Evolutionary conservation across 2,888 invertebrate genomes (phyloP), one percentile per base, ranked within the genome.

Genomic region (Drosophila mettleri): DNA sequence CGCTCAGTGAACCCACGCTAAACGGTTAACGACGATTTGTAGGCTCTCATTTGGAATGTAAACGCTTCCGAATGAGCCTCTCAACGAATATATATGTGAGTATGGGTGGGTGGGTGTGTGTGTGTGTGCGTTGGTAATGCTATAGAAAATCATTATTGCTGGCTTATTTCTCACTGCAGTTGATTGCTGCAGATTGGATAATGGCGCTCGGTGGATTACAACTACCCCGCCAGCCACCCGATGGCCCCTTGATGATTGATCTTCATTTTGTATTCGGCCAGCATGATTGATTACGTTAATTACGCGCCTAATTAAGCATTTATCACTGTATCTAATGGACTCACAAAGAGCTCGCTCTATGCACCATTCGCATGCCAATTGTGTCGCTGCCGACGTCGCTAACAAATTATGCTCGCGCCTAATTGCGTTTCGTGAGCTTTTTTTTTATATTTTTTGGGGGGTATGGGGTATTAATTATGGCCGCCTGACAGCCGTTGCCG

Each of bases 211-310:
- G 38, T 61, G 18, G 39, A 34, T 8, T 10, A 36, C 6, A 16
- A 8, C 22, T 16, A 16, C 27, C 9, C 20, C 53, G 10, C 24
- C 20, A 14, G 9, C 33, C 49, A 34, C 33, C 14, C 24, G 29
- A n/a, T 24, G 41, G 29, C 9, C 38, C 18, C 20, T 33, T 45
- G 24, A 52, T 64, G 76, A 79, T 67, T 71, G 75, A 77, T 67
- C 75, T 67, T 71, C 55, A 74, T 60, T 74, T 66, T 74, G 65
- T 74, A 78, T 73, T 79, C 54, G 55, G 38, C 60, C 64, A 69
- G 55, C 69, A 80, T 86, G 90, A 88, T 89, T 90, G 88, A 90
- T 88, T 90, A 88, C 78, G 67, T 80, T 88, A 89, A 88, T 88
- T 90, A 89, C 72, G 81, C 81, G 86, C 77, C 84, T 88, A 87